Percentiles rank a stretch among this genome's conserved stretches.
Conservation (phyloP, 1,140 invertebrate species). For the Galendromus occidentalis region DNA sequence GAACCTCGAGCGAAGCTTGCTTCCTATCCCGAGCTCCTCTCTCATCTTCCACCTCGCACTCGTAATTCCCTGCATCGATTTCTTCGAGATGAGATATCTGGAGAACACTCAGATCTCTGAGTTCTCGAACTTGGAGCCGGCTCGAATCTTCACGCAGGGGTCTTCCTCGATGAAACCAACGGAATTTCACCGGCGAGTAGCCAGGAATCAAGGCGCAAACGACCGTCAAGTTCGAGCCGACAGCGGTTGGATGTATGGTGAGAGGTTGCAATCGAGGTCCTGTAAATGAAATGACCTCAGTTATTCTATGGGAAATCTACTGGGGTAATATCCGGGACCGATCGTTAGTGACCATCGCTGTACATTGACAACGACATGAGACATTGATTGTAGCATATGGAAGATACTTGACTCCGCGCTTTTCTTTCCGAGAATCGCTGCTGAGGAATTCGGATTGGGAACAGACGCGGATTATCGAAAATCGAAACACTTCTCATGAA, state of each 20-base stretch:
- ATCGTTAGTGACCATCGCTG: too few species aligned
- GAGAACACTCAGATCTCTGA: neutral
- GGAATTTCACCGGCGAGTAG: neutral
- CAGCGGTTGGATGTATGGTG: neutral
- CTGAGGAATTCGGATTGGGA: too few species aligned
- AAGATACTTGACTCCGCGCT: too few species aligned
- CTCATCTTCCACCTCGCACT: slow-evolving; percentile 2
- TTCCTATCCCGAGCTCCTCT: neutral
- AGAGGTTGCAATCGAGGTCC: neutral
- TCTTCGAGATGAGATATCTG: neutral
- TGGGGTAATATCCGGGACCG: too few species aligned
- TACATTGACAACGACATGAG: too few species aligned
- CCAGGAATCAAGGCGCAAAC: neutral
- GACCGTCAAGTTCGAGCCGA: neutral
- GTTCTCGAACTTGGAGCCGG: neutral
- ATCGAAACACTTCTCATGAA: too few species aligned
- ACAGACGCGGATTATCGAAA: too few species aligned
- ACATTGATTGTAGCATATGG: too few species aligned
- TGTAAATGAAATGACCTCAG: neutral
- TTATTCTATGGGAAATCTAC: too few species aligned
- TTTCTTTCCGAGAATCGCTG: too few species aligned
- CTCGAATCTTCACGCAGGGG: neutral
- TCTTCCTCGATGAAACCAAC: neutral
- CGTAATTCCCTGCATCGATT: neutral
- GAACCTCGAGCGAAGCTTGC: neutral